Evolutionary conservation across 2,113 vertebrate species (phyloP), one percentile per base, ranked within the genome.

Genomic region (Empidonax alnorum): DNA sequence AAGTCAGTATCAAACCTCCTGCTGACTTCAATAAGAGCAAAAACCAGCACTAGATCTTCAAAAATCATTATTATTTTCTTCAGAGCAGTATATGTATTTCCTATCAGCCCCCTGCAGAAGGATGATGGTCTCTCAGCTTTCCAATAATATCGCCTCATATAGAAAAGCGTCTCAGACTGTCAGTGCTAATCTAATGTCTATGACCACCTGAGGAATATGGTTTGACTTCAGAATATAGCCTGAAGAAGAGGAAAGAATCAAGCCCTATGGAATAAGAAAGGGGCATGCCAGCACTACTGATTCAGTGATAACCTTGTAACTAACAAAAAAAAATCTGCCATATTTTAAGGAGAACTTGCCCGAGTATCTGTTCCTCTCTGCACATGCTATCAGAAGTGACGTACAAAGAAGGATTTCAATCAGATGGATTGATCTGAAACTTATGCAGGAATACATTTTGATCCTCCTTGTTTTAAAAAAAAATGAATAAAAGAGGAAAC

Each of bases 41-140:
- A 92, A 91, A n/a, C 16, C 50, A 73, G 59, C 27, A 55, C 55
- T 33, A 41, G n/a, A 49, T 22, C 44, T 86, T 56, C 12, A 76
- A 67, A 91, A 72, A 33, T 19, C 1, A 77, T 87, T 50, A 88
- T 59, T 59, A 30, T 46, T 91, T 83, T 73, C 55, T 92, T 84
- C 68, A 73, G 55, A 93, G 71, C n/a, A 84, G 41, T n/a, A 75
- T 80, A 78, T 50, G 18, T 23, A 84, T 68, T 96, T 95, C 76
- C 71, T 81, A 81, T 89, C 81, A 92, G 78, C 37, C 61, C 61
- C 75, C 49, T 55, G 33, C 81, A 95, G 86, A 77, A 93, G 23
- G 33, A 71, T 59, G 49, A 68, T 2, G 1, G 63, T 79, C 33
- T 79, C 85, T 52, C 52, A 65, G 31, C 61, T 90, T 91, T 46